phyloP scores from a whole-genome alignment of 2,888 invertebrate genomes.

The Ischnura elegans region DNA sequence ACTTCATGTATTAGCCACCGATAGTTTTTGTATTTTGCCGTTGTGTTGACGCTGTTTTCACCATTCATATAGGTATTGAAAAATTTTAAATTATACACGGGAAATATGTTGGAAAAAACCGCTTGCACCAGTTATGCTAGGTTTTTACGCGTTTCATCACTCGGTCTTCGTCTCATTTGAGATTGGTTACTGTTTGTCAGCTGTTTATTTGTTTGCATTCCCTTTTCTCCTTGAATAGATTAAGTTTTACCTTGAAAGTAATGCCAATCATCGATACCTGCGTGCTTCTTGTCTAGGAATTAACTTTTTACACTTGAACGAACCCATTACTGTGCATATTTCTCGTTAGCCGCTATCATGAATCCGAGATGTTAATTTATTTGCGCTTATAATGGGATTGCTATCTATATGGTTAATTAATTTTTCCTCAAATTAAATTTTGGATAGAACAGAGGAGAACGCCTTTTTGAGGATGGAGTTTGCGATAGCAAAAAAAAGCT shows the following conservation, averaged over 20 bases:
- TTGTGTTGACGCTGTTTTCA: background rate
- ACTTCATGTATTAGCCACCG: too few relatives aligned
- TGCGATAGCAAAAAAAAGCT: background rate
- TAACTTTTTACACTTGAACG: background rate
- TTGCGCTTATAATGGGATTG: background rate
- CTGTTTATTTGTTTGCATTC: background rate
- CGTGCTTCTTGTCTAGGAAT: background rate
- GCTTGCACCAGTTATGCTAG: background rate
- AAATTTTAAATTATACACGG: background rate
- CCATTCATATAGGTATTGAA: background rate
- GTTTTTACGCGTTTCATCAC: background rate
- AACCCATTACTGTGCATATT: background rate
- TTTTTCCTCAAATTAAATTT: background rate
- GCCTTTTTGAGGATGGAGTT: background rate
- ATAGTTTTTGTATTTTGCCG: too few relatives aligned
- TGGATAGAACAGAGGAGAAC: background rate
- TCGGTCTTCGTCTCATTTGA: background rate
- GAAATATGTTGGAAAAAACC: background rate
- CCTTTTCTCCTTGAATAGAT: background rate
- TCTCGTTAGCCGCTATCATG: slow-evolving; percentile 6
- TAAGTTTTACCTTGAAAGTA: background rate
- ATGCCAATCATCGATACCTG: background rate
- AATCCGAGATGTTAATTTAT: background rate
- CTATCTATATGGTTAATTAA: background rate
- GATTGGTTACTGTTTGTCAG: background rate